Percentiles rank a stretch among this genome's conserved stretches.
Conservation (phyloP, 2,797 vertebrate species). For the Epinephelus awoara region DNA sequence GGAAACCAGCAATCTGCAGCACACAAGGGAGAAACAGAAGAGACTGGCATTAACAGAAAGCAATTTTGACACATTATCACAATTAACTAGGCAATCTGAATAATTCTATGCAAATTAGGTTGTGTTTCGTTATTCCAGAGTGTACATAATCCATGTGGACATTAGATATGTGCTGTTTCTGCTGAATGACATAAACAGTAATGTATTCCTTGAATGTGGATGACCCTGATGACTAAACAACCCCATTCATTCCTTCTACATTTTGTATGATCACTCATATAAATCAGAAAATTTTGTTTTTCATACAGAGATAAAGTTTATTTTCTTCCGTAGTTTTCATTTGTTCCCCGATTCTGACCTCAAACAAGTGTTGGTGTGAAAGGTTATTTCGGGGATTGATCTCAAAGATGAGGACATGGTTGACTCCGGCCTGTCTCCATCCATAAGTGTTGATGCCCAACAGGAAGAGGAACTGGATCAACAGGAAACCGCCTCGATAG, state of each 20-base stretch:
- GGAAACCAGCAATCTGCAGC: conserved; percentile 95
- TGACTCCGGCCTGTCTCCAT: conserved; percentile 98
- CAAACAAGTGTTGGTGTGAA: conserved; percentile 99
- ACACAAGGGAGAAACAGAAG: conserved; percentile 38
- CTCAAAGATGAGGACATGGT: conserved; percentile 98
- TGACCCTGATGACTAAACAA: conserved; percentile 15
- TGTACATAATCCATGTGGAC: conserved; percentile 21
- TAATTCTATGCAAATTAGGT: conserved; percentile 9
- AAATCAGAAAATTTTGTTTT: neutral
- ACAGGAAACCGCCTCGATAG: conserved; percentile 97
- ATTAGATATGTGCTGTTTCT: conserved; percentile 13
- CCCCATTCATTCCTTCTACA: conserved; percentile 9
- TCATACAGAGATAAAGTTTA: neutral
- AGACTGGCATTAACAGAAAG: conserved; percentile 27
- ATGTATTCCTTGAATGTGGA: conserved; percentile 31
- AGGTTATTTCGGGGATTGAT: conserved; percentile 98
- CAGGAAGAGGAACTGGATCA: conserved; percentile 99
- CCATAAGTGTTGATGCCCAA: conserved; percentile 99
- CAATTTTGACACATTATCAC: conserved; percentile 24
- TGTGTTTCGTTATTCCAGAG: conserved; percentile 17
- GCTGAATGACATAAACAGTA: conserved; percentile 6
- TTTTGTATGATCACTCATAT: neutral
- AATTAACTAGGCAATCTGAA: conserved; percentile 24
- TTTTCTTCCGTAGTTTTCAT: neutral
- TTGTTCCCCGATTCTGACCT: conserved; percentile 85